Conservation (phyloP, 2,888 invertebrate species). For the Choreutis nemorana region DNA sequence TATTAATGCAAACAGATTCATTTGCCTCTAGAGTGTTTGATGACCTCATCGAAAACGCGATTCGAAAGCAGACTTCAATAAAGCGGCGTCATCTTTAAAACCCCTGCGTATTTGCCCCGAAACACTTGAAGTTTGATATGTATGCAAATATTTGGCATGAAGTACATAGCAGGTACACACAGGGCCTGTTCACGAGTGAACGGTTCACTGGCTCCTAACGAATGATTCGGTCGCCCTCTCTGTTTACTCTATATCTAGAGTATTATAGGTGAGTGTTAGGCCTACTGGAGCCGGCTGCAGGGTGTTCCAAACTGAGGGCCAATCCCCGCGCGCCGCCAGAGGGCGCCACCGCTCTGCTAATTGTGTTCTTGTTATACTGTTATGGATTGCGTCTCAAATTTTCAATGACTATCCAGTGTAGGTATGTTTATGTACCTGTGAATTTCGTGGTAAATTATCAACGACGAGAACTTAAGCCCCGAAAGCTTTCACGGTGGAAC, state of each 20-base stretch:
- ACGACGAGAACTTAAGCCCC: too few species aligned
- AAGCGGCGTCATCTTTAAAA: slow-evolving; percentile 17
- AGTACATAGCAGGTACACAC: slow-evolving; percentile 37
- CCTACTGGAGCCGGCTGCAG: slow-evolving; percentile 1
- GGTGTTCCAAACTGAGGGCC: slow-evolving; percentile 6
- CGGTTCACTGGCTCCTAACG: slow-evolving; percentile 56
- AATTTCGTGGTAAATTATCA: neutral
- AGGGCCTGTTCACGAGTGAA: slow-evolving; percentile 56
- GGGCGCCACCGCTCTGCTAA: slow-evolving; percentile 35
- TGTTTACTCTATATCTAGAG: slow-evolving; percentile 25
- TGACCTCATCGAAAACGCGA: slow-evolving; percentile 19
- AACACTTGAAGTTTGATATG: slow-evolving; percentile 42
- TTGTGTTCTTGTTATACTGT: slow-evolving; percentile 42
- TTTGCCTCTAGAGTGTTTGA: slow-evolving; percentile 10
- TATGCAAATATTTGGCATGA: slow-evolving; percentile 63
- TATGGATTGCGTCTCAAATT: slow-evolving; percentile 10
- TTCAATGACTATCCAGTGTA: neutral
- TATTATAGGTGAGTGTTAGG: slow-evolving; percentile 43
- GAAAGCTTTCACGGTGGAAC: too few species aligned
- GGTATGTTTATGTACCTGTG: neutral
- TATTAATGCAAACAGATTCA: slow-evolving; percentile 1
- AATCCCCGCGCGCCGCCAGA: slow-evolving; percentile 28
- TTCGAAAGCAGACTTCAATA: slow-evolving; percentile 17
- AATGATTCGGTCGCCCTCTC: slow-evolving; percentile 27
- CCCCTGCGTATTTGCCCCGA: slow-evolving; percentile 22